Evolutionary conservation across 2,113 vertebrate species (phyloP).

Genomic region (Spilogale gracilis): DNA sequence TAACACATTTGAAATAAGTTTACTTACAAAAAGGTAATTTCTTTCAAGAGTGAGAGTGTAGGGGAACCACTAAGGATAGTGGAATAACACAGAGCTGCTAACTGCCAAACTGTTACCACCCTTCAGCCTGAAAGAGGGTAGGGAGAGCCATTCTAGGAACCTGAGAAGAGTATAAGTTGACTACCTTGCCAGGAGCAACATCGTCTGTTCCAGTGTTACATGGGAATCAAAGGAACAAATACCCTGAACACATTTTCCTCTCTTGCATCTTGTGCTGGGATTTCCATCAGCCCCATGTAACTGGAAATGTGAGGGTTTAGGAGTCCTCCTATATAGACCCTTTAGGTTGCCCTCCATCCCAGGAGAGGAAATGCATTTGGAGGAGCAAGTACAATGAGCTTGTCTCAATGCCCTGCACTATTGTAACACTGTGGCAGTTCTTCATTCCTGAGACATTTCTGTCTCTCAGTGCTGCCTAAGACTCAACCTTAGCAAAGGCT

Average conservation of each 20-base stretch:
- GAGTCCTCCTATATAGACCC: background rate
- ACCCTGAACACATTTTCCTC: background rate
- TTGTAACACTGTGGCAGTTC: background rate
- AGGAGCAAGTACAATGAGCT: background rate
- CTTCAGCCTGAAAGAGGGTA: background rate
- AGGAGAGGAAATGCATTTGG: background rate
- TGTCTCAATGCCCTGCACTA: background rate
- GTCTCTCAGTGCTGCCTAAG: background rate
- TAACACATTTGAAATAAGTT: background rate
- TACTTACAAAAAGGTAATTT: background rate
- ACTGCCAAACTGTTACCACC: background rate
- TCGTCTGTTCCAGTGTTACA: background rate
- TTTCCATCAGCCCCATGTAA: background rate
- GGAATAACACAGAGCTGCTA: background rate
- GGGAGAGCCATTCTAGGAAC: background rate
- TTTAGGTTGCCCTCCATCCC: background rate
- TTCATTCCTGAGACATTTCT: constrained; percentile 2
- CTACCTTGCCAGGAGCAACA: background rate
- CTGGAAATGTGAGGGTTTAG: background rate
- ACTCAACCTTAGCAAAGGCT: background rate
- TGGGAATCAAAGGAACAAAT: background rate
- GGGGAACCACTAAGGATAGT: background rate
- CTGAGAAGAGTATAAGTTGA: background rate
- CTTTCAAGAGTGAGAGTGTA: background rate
- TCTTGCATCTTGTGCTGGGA: background rate